Evolutionary conservation across 64 coral and sea anemone species (phyloP), one percentile per base, ranked within the genome.

Genomic region (Montipora sp.): DNA sequence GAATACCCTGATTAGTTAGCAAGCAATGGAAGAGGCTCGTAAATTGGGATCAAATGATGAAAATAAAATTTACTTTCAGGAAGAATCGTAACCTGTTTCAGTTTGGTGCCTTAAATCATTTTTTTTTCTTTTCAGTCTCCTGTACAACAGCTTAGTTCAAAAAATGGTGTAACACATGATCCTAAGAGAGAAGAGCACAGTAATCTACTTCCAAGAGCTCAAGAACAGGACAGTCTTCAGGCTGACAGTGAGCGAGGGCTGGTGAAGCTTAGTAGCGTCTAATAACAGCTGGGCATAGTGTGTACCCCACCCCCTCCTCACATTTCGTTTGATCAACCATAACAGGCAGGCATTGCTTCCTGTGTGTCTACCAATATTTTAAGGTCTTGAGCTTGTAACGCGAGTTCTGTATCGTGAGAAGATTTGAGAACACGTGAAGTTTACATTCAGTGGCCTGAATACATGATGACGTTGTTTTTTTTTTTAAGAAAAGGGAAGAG

Each of bases 201-300:
- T 59, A 74, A 74, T 8, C 58, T 74, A 48, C 13, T 60, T 4
- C 67, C 86, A 24, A 77, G 8, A 55, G 36, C 20, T 6, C 69
- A 88, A 8, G 81, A 94, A 21, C 90, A 91, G 60, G 97, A 98
- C 75, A 83, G 77, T 72, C 70, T 98, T 27, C 95, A 98, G 80
- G 76, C 77, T 18, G 97, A 98, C 88, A 98, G 97, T 87, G 94
- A 98, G 14, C 93, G 90, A 60, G 97, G 97, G 2, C 78, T 98
- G 3, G 97, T 98, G 44, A 98, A 98, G 67, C 59, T 98, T 2
- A 98, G 97, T 59, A 95, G 94, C 70, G 97, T 98, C 14, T 98
- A 92, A 81, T 48, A 53, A 16, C 11, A 55, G 3, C 10, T 55
- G 51, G 10, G 51, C 51, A 36, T 36, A 55, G 0, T 55, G 51